Evolutionary conservation across 2,797 vertebrate genomes (phyloP).

Genomic region (Jordanella pulchra): DNA sequence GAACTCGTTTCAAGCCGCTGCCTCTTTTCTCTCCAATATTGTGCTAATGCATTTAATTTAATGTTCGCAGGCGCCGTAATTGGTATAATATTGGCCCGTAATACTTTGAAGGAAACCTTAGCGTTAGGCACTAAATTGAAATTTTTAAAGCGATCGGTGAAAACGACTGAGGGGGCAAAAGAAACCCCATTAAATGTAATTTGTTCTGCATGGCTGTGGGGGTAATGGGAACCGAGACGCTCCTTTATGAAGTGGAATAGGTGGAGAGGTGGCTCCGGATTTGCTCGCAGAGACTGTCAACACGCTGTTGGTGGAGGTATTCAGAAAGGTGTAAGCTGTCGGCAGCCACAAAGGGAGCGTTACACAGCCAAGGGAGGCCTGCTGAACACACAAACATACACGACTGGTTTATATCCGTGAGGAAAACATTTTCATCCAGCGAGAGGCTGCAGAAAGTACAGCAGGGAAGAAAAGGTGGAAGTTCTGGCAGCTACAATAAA

Average conservation of each 20-base stretch:
- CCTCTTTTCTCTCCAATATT: conserved; percentile 82
- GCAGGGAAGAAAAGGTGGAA: neutral
- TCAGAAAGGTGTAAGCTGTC: conserved; percentile 87
- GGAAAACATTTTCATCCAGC: conserved; percentile 15
- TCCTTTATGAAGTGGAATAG: conserved; percentile 92
- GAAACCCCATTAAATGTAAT: conserved; percentile 97
- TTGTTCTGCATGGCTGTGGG: conserved; percentile 95
- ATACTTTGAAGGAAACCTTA: conserved; percentile 87
- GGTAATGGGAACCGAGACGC: conserved; percentile 87
- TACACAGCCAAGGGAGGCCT: conserved; percentile 75
- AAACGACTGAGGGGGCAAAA: conserved; percentile 88
- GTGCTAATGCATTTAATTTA: conserved; percentile 90
- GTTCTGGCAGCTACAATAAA: neutral
- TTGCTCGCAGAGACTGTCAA: conserved; percentile 56
- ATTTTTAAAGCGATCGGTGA: conserved; percentile 90
- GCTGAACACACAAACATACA: conserved; percentile 28
- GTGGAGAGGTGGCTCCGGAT: conserved; percentile 87
- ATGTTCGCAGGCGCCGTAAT: conserved; percentile 86
- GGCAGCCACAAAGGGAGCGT: conserved; percentile 82
- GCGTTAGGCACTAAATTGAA: conserved; percentile 94
- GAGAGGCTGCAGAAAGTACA: neutral
- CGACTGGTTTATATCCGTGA: neutral
- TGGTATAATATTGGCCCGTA: conserved; percentile 89
- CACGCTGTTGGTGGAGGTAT: conserved; percentile 80
- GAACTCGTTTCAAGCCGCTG: conserved; percentile 78